Evolutionary conservation across 2,888 invertebrate species (phyloP).

Genomic region (Nebria salina): DNA sequence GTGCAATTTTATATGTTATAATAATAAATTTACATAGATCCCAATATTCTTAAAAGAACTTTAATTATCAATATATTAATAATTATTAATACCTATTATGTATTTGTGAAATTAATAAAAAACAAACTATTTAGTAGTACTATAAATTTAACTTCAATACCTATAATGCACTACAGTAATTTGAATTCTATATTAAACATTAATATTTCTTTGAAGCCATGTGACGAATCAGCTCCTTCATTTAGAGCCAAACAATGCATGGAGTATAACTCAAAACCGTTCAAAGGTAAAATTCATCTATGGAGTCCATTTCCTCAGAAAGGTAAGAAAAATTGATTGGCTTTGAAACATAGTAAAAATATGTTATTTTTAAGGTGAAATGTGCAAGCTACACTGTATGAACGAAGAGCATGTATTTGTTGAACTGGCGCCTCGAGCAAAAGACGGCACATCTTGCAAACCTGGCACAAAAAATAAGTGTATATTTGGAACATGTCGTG

Average conservation of each 20-base stretch:
- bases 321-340: conserved; percentile 54
- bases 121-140: no score
- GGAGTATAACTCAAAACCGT: conserved; percentile 62
- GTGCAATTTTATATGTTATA: background rate
- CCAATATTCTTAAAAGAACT: no score
- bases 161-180: no score
- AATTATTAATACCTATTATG: no score
- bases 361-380: conserved; percentile 58
- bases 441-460: conserved; percentile 73
- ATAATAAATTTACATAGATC: no score
- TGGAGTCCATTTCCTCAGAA: conserved; percentile 63
- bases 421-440: conserved; percentile 68
- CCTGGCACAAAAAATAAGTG: conserved; percentile 72
- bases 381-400: conserved; percentile 72
- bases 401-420: conserved; percentile 69
- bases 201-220: conserved; percentile 55
- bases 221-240: conserved; percentile 60
- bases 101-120: no score
- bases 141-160: no score
- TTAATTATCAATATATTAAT: no score
- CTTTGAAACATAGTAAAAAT: background rate
- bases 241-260: conserved; percentile 65
- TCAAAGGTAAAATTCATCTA: conserved; percentile 61
- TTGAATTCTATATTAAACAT: background rate
- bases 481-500: conserved; percentile 71